These are phyloP conservation scores for Phrynocephalus forsythii DNA, from an alignment of 2,797 vertebrate genomes.

Conservation along the genomic window DNA sequence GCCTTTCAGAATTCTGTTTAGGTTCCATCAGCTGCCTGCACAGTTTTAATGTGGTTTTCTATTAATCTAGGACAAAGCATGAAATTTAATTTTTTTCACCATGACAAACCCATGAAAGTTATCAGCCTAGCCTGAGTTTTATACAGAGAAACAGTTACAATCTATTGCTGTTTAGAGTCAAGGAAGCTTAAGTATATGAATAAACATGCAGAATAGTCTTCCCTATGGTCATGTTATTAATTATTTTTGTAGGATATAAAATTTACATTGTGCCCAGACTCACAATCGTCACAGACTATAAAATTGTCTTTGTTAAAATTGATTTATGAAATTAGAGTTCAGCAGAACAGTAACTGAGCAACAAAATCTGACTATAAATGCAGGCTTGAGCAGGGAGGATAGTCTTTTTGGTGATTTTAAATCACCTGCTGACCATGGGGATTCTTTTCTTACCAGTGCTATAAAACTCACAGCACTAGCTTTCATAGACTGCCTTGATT, in stretches of 20 bases:
- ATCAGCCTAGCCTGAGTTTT: constrained; percentile 46
- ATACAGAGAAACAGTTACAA: constrained; percentile 52
- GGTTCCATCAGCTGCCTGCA: constrained; percentile 39
- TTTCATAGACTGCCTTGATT: constrained; percentile 5
- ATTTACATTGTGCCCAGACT: constrained; percentile 58
- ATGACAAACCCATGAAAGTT: constrained; percentile 64
- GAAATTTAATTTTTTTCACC: constrained; percentile 63
- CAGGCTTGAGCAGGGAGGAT: constrained; percentile 51
- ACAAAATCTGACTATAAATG: constrained; percentile 53
- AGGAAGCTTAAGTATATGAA: constrained; percentile 62
- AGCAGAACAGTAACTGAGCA: constrained; percentile 35
- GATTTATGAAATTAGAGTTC: constrained; percentile 51
- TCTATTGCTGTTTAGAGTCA: constrained; percentile 51
- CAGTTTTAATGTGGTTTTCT: constrained; percentile 45
- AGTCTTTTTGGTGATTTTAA: constrained; percentile 56
- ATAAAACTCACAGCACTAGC: neutral
- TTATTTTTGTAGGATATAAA: constrained; percentile 50
- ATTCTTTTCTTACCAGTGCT: constrained; percentile 19
- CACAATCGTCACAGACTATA: constrained; percentile 45
- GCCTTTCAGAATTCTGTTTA: constrained; percentile 54
- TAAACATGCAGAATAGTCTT: constrained; percentile 59
- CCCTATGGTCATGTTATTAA: constrained; percentile 58
- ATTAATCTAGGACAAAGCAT: constrained; percentile 61
- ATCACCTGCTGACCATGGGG: constrained; percentile 24
- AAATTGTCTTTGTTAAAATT: constrained; percentile 48